phyloP scores from a whole-genome alignment of 1,140 invertebrate species.

The Phenacoccus solenopsis region DNA sequence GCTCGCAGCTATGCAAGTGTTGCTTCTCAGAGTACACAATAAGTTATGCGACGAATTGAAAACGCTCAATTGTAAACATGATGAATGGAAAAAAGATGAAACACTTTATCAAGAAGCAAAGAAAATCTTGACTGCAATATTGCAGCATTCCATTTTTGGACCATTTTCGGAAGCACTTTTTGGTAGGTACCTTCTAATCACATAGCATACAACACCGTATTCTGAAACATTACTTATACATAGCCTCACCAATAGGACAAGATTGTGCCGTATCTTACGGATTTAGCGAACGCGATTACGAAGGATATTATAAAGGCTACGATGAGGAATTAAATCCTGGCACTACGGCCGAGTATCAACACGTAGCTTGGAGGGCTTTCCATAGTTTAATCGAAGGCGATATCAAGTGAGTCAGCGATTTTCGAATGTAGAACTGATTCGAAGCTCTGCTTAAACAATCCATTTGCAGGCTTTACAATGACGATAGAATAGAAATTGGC shows the following conservation, averaged over 20 bases:
- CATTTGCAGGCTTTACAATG: slow-evolving; percentile 21
- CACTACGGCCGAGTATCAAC: slow-evolving; percentile 47
- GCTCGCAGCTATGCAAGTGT: slow-evolving; percentile 21
- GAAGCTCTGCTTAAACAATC: not conserved
- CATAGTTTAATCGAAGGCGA: slow-evolving; percentile 35
- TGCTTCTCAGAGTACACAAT: slow-evolving; percentile 29
- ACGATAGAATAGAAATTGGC: slow-evolving; percentile 13
- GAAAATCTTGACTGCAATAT: slow-evolving; percentile 35
- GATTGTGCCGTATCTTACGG: not conserved
- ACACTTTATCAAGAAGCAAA: slow-evolving; percentile 27
- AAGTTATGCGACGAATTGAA: slow-evolving; percentile 26
- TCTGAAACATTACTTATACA: not conserved
- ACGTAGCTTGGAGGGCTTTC: slow-evolving; percentile 47
- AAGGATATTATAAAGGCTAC: slow-evolving; percentile 38
- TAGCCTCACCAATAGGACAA: slow-evolving; percentile 15
- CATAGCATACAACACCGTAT: too few relatives aligned
- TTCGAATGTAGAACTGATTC: too few relatives aligned
- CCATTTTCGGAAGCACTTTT: slow-evolving; percentile 50
- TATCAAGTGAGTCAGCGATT: not conserved
- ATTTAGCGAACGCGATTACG: slow-evolving; percentile 22
- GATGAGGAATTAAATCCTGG: slow-evolving; percentile 45
- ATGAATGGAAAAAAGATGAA: slow-evolving; percentile 25
- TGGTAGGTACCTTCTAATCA: slow-evolving; percentile 37
- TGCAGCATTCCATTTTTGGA: slow-evolving; percentile 50
- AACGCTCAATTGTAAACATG: slow-evolving; percentile 16